Evolutionary conservation across 2,888 invertebrate species (phyloP), one percentile per base, ranked within the genome.

Genomic region (Ganaspis brasiliensis): DNA sequence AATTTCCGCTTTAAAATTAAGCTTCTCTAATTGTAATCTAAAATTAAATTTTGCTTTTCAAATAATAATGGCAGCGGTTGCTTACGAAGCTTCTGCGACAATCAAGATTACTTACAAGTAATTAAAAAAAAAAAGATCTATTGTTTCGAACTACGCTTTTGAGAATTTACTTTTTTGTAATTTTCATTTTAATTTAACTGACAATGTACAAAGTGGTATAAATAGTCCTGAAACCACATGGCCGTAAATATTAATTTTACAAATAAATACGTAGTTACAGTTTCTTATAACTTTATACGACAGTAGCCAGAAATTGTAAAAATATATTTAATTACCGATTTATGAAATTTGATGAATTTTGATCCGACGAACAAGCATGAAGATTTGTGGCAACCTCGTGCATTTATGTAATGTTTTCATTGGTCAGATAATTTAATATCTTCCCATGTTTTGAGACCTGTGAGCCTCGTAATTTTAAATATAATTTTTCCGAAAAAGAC

Each of bases 151-250:
- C 19, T 40, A 40, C 21, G 24, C 21, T 45, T 67, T 67, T 37
- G n/a, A 67, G 63, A 67, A 45, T 67, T 45, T 45, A 24, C 14
- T 21, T n/a, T n/a, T n/a, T n/a, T 67, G 24, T 45, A 67, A 67
- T 59, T 59, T 59, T 59, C 31, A 59, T 59, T 59, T 59, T 59
- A 59, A 35, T 59, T 31, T 59, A 59, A 59, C 59, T 24, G 67
- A 67, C 67, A 67, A 59, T 59, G 67, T 67, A 67, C 67, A 67
- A 67, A 67, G 63, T 67, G 63, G 63, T 67, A 24, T 59, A 59
- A n/a, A 16, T 59, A 35, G 59, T 59, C 59, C 40, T 67, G 14
- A 67, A 37, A 45, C 40, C 63, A 67, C 63, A 63, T 21, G 40
- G 63, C 63, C 63, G 45, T 67, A 45, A 67, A 24, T 35, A 31